Evolutionary conservation across 2,113 vertebrate genomes (phyloP), one percentile per base, ranked within the genome.

Genomic region (Murina feae): DNA sequence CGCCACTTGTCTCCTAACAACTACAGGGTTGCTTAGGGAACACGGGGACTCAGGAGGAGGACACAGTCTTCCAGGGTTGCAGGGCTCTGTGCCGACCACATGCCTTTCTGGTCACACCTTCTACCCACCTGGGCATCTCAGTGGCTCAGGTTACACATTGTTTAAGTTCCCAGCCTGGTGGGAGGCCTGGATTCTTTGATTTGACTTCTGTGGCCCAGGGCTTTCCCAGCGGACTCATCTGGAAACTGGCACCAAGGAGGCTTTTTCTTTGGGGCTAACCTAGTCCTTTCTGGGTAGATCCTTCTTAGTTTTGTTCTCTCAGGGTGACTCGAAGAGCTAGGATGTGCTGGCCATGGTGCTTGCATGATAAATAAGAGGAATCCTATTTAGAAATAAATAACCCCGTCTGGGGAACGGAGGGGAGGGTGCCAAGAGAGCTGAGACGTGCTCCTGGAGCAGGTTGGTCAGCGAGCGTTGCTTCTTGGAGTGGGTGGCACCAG

Each of bases 381-480:
- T 93, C 13, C 65, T 16, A 42, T 28, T 91, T 44, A 69, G 87
- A 94, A 91, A 94, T 94, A 90, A 96, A 87, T 85, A 92, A 93
- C 49, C 63, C 11, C 30, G 2, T 13, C n/a, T 75, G 58, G 88
- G 49, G 81, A 44, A 37, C 42, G 60, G 66, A 82, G 39, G 55
- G 53, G 66, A 93, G 39, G 49, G 42, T 4, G 3, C 16, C 9
- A 3, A 65, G 86, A 55, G 4, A 80, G 30, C 1, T 14, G 53
- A 60, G 58, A 30, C 2, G 25, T 1, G 39, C 53, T 49, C 4
- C 10, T 17, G 16, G 53, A 28, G 35, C 23, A 44, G 49, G 60
- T 18, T 47, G 17, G 20, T 55, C 28, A 16, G 44, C 0, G 16
- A 72, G 51, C 0, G 1, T 9, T 0, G 51, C 28, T 16, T 47